Percentiles rank a stretch among this genome's conserved stretches.
phyloP scores from a whole-genome alignment of 2,113 vertebrate species.

The Dryoscopus gambensis region DNA sequence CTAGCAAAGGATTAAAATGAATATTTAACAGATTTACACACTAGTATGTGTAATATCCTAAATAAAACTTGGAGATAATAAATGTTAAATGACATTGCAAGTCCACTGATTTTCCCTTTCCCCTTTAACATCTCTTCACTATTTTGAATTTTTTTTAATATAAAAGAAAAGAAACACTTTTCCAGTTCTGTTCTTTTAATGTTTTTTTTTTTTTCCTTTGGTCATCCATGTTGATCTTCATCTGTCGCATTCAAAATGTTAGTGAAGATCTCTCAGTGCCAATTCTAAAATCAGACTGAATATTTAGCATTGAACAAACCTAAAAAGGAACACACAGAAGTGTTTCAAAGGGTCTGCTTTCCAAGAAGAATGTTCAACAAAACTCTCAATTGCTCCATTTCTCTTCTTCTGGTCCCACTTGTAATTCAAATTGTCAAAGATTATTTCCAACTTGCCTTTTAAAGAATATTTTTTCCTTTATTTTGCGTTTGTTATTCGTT shows the following conservation, averaged over 20 bases:
- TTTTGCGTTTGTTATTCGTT: not conserved
- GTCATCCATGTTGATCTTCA: constrained; percentile 25
- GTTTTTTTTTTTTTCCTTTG: not conserved
- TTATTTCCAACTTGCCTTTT: not conserved
- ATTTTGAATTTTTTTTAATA: not conserved
- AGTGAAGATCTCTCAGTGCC: constrained; percentile 49
- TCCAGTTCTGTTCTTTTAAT: not conserved
- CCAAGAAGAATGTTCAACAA: not conserved
- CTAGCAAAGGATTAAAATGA: not conserved
- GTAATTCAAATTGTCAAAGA: not conserved
- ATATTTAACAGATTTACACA: not conserved
- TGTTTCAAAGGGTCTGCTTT: not conserved
- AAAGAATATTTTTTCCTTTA: not conserved
- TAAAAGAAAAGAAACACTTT: not conserved
- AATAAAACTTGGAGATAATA: not conserved
- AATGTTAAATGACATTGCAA: not conserved
- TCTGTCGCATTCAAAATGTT: constrained; percentile 66
- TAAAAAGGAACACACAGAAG: constrained; percentile 49
- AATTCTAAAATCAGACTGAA: constrained; percentile 69
- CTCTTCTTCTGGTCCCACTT: not conserved
- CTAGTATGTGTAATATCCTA: not conserved
- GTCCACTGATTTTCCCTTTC: not conserved
- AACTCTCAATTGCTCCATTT: not conserved
- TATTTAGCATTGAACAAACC: constrained; percentile 78
- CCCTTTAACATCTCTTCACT: not conserved